phyloP scores from a whole-genome alignment of 2,888 invertebrate species.

The Argyresthia albistria region DNA sequence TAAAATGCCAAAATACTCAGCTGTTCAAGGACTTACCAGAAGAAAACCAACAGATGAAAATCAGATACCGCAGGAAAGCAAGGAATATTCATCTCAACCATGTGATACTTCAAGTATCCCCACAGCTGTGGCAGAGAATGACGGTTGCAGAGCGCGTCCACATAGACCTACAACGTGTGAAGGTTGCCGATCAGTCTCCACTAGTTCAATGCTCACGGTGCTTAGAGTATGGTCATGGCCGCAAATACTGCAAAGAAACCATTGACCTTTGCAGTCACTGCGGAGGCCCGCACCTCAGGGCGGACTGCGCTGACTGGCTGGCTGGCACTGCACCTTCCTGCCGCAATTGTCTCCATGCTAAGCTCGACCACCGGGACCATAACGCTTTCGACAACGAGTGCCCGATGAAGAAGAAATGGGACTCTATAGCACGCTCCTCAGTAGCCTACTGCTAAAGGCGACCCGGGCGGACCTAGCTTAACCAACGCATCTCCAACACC shows the following conservation, averaged over 20 bases:
- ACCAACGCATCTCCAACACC: not conserved
- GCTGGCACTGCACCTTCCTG: constrained; percentile 4
- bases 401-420: constrained; percentile 13
- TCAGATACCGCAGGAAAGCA: constrained; percentile 8
- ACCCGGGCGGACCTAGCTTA: not conserved
- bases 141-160: not conserved
- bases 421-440: constrained; percentile 13
- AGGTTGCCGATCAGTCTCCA: constrained; percentile 6
- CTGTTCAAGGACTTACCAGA: too few relatives aligned
- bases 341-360: constrained; percentile 9
- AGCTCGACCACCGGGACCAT: not conserved
- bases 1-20: not conserved
- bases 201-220: constrained; percentile 13
- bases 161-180: not conserved
- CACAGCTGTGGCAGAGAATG: constrained; percentile 8
- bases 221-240: constrained; percentile 17
- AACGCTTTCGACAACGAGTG: constrained; percentile 10
- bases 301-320: constrained; percentile 4
- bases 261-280: constrained; percentile 16
- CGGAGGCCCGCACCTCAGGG: constrained; percentile 10
- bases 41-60: not conserved
- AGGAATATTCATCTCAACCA: constrained; percentile 15
- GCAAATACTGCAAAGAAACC: constrained; percentile 12
- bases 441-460: constrained; percentile 15
- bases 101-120: constrained; percentile 14